Base-by-base conservation (phyloP, 2,888 invertebrate genomes). In the Tinea semifulvella region DNA sequence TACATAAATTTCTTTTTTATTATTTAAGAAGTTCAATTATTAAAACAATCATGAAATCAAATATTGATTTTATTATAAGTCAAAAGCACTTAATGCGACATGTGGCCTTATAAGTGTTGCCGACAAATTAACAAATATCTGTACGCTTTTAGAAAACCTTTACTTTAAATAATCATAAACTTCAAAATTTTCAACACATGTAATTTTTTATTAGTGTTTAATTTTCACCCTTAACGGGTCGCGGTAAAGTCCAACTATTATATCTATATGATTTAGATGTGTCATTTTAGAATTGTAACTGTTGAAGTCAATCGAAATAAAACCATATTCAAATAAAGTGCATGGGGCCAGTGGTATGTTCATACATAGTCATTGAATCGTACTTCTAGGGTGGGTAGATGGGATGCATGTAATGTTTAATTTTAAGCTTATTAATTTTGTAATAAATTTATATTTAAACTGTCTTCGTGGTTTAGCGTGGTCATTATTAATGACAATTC, bases 101-200 rank as follows among this genome's bases (percentile, higher is more conserved):
- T 80, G 79, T 80, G 79, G 76, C 77, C 64, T 61, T 63, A 66
- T 70, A 76, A 79, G 79, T 77, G 76, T 73, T 65, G 73, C 75
- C 75, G 79, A 79, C 79, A 79, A 72, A 74, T 68, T 68, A 68
- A 76, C 74, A 77, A 79, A 77, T 77, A 77, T 61, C 68, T 71
- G 73, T 72, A 79, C 72, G 66, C 69, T 71, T 70, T 68, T 68
- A n/a, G n/a, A n/a, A n/a, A n/a, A n/a, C n/a, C n/a, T n/a, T n/a
- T n/a, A n/a, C n/a, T n/a, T n/a, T n/a, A n/a, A n/a, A n/a, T n/a
- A n/a, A n/a, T n/a, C n/a, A n/a, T n/a, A n/a, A n/a, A n/a, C n/a
- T n/a, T n/a, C n/a, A n/a, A n/a, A n/a, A n/a, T n/a, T n/a, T n/a
- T n/a, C n/a, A n/a, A n/a, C n/a, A n/a, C n/a, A n/a, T n/a, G n/a